A percentile compares a stretch with the other conserved stretches of the same genome.
phyloP scores from a whole-genome alignment of 2,797 vertebrate genomes.

The Amazonetta brasiliensis region DNA sequence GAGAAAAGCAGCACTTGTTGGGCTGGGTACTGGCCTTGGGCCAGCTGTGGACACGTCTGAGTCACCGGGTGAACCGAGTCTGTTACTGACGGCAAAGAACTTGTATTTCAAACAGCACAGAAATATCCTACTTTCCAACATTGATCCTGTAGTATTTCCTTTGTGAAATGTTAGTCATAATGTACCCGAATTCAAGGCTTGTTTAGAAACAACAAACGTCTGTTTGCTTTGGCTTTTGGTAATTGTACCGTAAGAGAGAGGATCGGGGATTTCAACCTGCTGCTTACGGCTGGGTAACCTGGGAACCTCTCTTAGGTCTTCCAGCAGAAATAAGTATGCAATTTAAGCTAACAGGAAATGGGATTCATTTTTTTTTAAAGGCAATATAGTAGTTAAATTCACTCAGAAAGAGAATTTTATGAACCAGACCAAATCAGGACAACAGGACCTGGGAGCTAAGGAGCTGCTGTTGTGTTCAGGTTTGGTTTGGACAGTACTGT shows the following conservation, averaged over 20 bases:
- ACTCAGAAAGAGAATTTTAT: background rate
- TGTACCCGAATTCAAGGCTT: background rate
- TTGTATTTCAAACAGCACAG: background rate
- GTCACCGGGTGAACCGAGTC: conserved; percentile 38
- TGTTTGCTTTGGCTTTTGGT: background rate
- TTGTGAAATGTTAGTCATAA: conserved; percentile 4
- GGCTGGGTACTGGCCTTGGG: background rate
- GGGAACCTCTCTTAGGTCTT: background rate
- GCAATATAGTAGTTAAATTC: background rate
- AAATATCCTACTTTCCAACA: background rate
- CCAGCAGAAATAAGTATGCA: background rate
- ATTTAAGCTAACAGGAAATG: background rate
- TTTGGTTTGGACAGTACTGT: background rate
- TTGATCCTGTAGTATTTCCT: background rate
- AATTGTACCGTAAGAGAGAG: background rate
- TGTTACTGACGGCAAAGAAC: background rate
- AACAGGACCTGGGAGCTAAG: background rate
- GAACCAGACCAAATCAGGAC: background rate
- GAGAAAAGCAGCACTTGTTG: background rate
- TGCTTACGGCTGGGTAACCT: background rate
- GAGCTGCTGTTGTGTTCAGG: background rate
- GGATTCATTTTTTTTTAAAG: background rate
- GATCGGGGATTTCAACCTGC: background rate
- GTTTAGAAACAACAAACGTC: background rate
- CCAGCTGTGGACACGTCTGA: conserved; percentile 27